These are phyloP conservation scores for Entelurus aequoreus DNA, from an alignment of 2,113 vertebrate genomes.

Conservation along the genomic window DNA sequence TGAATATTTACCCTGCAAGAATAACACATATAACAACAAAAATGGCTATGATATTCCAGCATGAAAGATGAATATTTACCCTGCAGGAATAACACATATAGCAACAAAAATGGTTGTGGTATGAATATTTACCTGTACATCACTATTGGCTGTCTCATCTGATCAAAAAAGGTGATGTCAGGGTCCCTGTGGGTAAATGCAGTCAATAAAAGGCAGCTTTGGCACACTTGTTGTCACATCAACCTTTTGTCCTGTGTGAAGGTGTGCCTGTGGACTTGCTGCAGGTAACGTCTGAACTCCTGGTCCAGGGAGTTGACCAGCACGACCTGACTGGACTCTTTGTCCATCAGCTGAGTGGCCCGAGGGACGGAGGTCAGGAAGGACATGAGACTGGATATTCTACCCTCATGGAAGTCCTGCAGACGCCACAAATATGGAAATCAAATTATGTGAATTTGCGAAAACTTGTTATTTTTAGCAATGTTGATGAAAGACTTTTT, in stretches of 20 bases:
- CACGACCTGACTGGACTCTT: constrained; percentile 57
- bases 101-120: too few species aligned
- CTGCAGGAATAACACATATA: too few species aligned
- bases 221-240: neutral
- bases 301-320: constrained; percentile 72
- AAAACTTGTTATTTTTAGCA: too few species aligned
- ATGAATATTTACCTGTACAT: constrained; percentile 77
- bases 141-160: constrained; percentile 72
- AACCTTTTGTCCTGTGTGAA: constrained; percentile 67
- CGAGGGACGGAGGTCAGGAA: constrained; percentile 69
- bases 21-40: too few species aligned
- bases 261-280: constrained; percentile 67
- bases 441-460: too few species aligned
- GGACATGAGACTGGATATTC: constrained; percentile 63
- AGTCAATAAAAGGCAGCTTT: neutral
- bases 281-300: constrained; percentile 68
- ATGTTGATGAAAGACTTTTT: too few species aligned
- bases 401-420: constrained; percentile 70
- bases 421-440: neutral
- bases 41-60: too few species aligned
- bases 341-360: constrained; percentile 72
- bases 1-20: too few species aligned
- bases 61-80: too few species aligned
- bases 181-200: constrained; percentile 61
- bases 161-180: constrained; percentile 74